These are phyloP conservation scores for Tigriopus japonicus DNA, from an alignment of 1,140 invertebrate species.

Conservation along the genomic window DNA sequence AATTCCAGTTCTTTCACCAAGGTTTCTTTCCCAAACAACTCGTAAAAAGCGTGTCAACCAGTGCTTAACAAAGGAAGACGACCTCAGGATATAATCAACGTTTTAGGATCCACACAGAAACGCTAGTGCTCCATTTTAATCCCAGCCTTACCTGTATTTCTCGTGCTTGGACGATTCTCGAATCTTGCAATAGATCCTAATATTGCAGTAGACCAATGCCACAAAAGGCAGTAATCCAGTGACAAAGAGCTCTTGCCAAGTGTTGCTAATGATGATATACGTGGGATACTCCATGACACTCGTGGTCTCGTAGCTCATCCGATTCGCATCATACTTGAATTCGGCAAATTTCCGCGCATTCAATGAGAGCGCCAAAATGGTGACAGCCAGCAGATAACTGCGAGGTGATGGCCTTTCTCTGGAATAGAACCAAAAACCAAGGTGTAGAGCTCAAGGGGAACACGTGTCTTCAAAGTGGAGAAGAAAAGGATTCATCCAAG, in stretches of 20 bases:
- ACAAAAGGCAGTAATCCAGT: conserved; percentile 1
- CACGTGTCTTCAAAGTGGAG: background rate
- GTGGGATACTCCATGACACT: conserved; percentile 8
- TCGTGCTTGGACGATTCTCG: conserved; percentile 9
- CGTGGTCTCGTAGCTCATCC: conserved; percentile 4
- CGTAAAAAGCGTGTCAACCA: too few relatives aligned
- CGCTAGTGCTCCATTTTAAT: background rate
- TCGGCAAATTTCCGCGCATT: conserved; percentile 10
- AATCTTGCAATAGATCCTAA: conserved; percentile 6
- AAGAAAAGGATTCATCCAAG: background rate
- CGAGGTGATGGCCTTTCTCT: background rate
- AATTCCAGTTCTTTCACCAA: too few relatives aligned
- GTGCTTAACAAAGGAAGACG: too few relatives aligned
- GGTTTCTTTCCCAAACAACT: too few relatives aligned
- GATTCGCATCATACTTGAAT: background rate
- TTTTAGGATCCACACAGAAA: too few relatives aligned
- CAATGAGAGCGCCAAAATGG: conserved; percentile 1
- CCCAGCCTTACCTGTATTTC: conserved; percentile 8
- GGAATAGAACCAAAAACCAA: background rate
- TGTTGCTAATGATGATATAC: conserved; percentile 9
- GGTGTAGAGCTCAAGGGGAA: background rate
- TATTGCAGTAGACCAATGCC: background rate
- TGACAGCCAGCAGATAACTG: background rate
- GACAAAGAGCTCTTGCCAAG: conserved; percentile 8
- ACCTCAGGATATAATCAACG: too few relatives aligned